Evolutionary conservation across 1,140 invertebrate genomes (phyloP).

Genomic region (Laupala kohalensis): DNA sequence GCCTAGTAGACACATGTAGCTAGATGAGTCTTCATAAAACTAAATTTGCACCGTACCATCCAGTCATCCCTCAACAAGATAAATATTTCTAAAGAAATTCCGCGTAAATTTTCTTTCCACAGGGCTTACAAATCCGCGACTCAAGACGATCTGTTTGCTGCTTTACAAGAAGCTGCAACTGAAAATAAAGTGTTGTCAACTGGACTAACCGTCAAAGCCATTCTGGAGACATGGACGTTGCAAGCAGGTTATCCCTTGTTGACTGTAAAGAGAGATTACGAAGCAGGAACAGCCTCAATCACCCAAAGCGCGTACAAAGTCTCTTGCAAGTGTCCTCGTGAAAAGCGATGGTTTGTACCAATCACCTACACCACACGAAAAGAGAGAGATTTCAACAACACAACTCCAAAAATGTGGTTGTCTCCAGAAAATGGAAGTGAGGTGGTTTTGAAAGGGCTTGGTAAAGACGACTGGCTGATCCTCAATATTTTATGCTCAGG

Average conservation of each 20-base stretch:
- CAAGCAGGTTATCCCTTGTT: constrained; percentile 41
- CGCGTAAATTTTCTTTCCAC: too few relatives aligned
- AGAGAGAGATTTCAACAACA: constrained; percentile 24
- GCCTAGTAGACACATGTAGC: too few relatives aligned
- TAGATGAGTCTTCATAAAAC: too few relatives aligned
- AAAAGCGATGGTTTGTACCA: constrained; percentile 38
- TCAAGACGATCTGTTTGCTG: constrained; percentile 55
- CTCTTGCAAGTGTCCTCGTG: constrained; percentile 24
- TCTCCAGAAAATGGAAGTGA: too few relatives aligned
- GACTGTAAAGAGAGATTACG: constrained; percentile 27
- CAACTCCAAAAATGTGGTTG: constrained; percentile 23
- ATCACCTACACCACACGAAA: constrained; percentile 36
- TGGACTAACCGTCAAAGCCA: constrained; percentile 3
- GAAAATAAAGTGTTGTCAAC: background rate
- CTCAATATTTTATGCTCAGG: too few relatives aligned
- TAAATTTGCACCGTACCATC: too few relatives aligned
- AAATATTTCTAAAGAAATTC: too few relatives aligned
- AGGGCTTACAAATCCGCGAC: constrained; percentile 50
- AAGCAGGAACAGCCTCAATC: constrained; percentile 26
- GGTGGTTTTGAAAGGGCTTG: constrained; percentile 17
- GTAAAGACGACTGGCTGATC: constrained; percentile 45
- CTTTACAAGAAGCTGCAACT: constrained; percentile 40
- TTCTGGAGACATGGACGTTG: constrained; percentile 34
- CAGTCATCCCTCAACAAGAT: too few relatives aligned
- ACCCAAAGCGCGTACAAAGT: constrained; percentile 38